Percentiles rank a stretch among this genome's conserved stretches.
Evolutionary conservation across 1,140 invertebrate genomes (phyloP).

Genomic region (Papilio aristodemus): DNA sequence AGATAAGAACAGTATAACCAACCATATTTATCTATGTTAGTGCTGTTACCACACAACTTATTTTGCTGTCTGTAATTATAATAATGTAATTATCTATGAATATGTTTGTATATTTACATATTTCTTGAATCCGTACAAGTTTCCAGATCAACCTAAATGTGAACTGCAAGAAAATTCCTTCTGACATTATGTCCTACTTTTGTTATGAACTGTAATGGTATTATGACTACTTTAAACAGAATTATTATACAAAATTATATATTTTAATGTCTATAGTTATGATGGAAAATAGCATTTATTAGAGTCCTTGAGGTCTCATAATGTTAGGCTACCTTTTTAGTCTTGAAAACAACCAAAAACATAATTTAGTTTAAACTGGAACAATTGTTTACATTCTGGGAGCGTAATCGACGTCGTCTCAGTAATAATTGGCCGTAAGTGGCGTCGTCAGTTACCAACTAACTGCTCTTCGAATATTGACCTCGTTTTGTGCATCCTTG

Average conservation of each 20-base stretch:
- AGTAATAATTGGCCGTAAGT: slow-evolving; percentile 49
- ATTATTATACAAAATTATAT: not conserved
- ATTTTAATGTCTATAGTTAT: no score
- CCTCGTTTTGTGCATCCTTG: slow-evolving; percentile 35
- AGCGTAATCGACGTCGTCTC: slow-evolving; percentile 21
- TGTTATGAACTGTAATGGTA: not conserved
- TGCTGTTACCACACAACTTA: no score
- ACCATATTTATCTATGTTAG: no score
- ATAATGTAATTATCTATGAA: slow-evolving; percentile 12
- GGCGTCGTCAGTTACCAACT: slow-evolving; percentile 43
- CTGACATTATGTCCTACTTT: not conserved
- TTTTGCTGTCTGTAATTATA: not conserved
- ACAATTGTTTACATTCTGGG: slow-evolving; percentile 19
- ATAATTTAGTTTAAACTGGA: not conserved
- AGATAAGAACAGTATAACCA: no score
- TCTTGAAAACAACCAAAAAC: not conserved
- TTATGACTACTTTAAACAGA: not conserved
- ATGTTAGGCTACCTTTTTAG: no score
- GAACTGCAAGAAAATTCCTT: not conserved
- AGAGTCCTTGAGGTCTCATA: no score
- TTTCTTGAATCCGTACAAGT: slow-evolving; percentile 15
- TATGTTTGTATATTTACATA: slow-evolving; percentile 10
- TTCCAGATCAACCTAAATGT: slow-evolving; percentile 4
- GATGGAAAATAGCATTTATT: no score
- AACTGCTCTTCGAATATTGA: slow-evolving; percentile 40